Evolutionary conservation across 2,797 vertebrate genomes (phyloP).

Genomic region (Emys orbicularis): DNA sequence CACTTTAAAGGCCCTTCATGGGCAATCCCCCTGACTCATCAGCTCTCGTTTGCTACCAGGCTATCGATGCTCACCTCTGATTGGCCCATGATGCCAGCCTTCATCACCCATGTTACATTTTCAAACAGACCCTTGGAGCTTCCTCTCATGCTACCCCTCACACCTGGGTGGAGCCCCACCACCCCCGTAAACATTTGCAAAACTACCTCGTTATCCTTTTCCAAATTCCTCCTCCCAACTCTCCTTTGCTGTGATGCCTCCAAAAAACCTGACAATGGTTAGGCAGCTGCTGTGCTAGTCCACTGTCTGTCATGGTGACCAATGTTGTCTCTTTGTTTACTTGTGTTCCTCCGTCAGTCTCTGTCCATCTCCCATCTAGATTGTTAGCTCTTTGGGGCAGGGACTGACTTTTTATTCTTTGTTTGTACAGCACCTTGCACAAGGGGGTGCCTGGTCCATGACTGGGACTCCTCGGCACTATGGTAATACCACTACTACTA

Average conservation of each 20-base stretch:
- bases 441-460: not conserved
- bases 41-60: not conserved
- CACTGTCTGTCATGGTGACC: not conserved
- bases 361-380: not conserved
- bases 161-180: too few species aligned
- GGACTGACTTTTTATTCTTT: not conserved
- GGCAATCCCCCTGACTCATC: not conserved
- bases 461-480: too few species aligned
- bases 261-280: not conserved
- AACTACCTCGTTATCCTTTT: not conserved
- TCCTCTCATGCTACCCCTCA: not conserved
- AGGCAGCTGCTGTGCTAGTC: not conserved
- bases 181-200: not conserved
- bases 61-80: not conserved
- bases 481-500: too few species aligned
- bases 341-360: not conserved
- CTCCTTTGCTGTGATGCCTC: not conserved
- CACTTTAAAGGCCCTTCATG: not conserved
- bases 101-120: not conserved
- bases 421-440: not conserved
- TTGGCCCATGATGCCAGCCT: not conserved
- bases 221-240: not conserved
- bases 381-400: not conserved
- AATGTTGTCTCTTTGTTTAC: not conserved
- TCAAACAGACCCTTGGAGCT: not conserved